These are phyloP conservation scores for Chlorospingus flavigularis DNA, from an alignment of 2,797 vertebrate genomes.

Conservation along the genomic window DNA sequence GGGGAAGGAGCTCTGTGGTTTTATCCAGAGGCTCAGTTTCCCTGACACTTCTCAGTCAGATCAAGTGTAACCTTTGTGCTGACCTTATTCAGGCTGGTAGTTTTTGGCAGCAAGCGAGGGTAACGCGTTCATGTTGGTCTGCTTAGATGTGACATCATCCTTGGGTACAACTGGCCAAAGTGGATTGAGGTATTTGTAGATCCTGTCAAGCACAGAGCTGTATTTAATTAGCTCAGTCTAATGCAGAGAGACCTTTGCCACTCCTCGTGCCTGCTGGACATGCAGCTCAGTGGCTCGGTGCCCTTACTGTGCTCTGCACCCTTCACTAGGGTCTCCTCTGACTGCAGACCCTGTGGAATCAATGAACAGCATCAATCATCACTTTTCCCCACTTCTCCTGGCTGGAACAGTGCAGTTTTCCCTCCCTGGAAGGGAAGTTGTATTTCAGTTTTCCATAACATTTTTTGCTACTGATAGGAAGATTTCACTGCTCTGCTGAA, in stretches of 20 bases:
- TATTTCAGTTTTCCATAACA: not conserved
- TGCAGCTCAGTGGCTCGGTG: not conserved
- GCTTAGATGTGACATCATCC: not conserved
- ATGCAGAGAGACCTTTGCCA: conserved; percentile 17
- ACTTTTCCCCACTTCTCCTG: not conserved
- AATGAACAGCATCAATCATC: not conserved
- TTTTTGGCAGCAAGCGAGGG: not conserved
- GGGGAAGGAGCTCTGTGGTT: not conserved
- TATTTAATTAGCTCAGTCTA: conserved; percentile 43
- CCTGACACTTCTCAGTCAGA: not conserved
- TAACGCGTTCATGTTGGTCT: rapidly evolving
- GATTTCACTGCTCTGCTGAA: not conserved
- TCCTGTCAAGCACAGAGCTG: not conserved
- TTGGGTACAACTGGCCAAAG: not conserved
- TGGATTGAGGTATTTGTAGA: not conserved
- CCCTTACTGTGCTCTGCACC: rapidly evolving
- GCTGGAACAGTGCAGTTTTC: not conserved
- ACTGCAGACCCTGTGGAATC: not conserved
- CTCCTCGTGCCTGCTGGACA: not conserved
- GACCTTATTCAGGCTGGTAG: not conserved
- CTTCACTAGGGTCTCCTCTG: not conserved
- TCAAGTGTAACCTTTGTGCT: not conserved
- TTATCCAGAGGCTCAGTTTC: not conserved
- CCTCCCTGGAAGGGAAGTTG: not conserved
- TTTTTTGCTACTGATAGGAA: not conserved